These are phyloP conservation scores for Apodemia zela DNA, from an alignment of 2,888 invertebrate genomes.

Conservation along the genomic window DNA sequence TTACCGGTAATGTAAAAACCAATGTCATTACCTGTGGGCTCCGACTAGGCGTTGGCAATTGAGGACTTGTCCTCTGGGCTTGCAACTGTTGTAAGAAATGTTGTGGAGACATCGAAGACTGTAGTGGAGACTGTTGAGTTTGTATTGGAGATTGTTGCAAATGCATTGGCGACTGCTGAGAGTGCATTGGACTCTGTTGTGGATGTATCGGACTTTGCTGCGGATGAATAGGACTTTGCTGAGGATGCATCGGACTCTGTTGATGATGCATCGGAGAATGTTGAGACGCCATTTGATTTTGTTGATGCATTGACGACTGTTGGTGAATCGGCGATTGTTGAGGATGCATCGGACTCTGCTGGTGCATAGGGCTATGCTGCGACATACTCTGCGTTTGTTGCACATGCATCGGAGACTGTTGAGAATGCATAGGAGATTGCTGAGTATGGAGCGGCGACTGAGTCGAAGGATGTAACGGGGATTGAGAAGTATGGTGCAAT, in stretches of 20 bases:
- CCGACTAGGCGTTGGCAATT: slow-evolving; percentile 69
- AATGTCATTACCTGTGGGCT: slow-evolving; percentile 61
- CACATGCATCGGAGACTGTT: slow-evolving; percentile 63
- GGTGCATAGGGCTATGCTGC: slow-evolving; percentile 52
- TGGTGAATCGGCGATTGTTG: slow-evolving; percentile 56
- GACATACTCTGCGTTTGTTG: slow-evolving; percentile 52
- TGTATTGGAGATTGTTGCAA: slow-evolving; percentile 53
- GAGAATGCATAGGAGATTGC: slow-evolving; percentile 62
- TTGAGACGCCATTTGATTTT: slow-evolving; percentile 53
- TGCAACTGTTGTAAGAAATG: slow-evolving; percentile 56
- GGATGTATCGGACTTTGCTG: slow-evolving; percentile 56
- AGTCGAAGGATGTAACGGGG: slow-evolving; percentile 58
- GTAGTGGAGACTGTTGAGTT: slow-evolving; percentile 54
- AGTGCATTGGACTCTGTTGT: slow-evolving; percentile 54
- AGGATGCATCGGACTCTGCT: slow-evolving; percentile 45
- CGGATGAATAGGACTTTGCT: slow-evolving; percentile 53
- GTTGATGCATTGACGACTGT: slow-evolving; percentile 42
- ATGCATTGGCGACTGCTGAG: slow-evolving; percentile 46
- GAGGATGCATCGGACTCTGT: slow-evolving; percentile 55
- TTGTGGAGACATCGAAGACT: slow-evolving; percentile 46
- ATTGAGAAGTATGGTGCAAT: slow-evolving; percentile 58
- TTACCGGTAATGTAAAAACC: background rate
- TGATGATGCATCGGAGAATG: slow-evolving; percentile 55
- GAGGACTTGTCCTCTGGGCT: slow-evolving; percentile 70
- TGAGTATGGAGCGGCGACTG: slow-evolving; percentile 66